Base-by-base conservation (phyloP, 2,888 invertebrate genomes). In the Esperia sulphurella region DNA sequence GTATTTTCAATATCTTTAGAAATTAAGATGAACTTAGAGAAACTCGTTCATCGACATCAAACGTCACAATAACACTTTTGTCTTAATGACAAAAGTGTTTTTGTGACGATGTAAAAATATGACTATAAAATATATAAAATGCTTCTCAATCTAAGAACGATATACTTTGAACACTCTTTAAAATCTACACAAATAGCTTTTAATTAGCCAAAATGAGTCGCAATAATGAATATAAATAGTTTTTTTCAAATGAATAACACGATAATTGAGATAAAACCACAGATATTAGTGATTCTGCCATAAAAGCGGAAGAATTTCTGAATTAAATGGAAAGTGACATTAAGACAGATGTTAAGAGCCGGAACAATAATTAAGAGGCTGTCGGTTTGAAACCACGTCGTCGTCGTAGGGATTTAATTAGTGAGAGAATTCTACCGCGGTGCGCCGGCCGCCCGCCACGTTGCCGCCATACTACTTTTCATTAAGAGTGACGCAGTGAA, bases 321-420 rank as follows among this genome's bases (percentile, higher is more conserved):
- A 79, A 83, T 83, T 82, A 83, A 83, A 82, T 74, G 74, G 66
- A 79, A 85, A 82, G 81, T 83, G 86, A 83, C 82, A 77, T 81
- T 82, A 85, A 87, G 85, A 84, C 85, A 84, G 83, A 86, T 86
- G 87, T 87, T 87, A 86, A 86, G 81, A 79, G 79, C 79, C 77
- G 78, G 80, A 79, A 83, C 84, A 85, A 87, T 87, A 88, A 87
- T 87, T 86, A 88, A 87, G 87, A 88, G 84, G 83, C 80, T 79
- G 86, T 80, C 86, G 83, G 82, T 82, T 79, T 78, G 79, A 76
- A 82, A 84, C 85, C 84, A 80, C 83, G 79, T 71, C 78, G 79
- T 80, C 75, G 78, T 67, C 75, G 39, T 39, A 39, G 77, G 75
- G 86, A 88, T 89, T 88, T 88, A 89, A 89, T 89, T 88, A 89